Evolutionary conservation across 2,888 invertebrate genomes (phyloP), one percentile per base, ranked within the genome.

Genomic region (Achlya flavicornis): DNA sequence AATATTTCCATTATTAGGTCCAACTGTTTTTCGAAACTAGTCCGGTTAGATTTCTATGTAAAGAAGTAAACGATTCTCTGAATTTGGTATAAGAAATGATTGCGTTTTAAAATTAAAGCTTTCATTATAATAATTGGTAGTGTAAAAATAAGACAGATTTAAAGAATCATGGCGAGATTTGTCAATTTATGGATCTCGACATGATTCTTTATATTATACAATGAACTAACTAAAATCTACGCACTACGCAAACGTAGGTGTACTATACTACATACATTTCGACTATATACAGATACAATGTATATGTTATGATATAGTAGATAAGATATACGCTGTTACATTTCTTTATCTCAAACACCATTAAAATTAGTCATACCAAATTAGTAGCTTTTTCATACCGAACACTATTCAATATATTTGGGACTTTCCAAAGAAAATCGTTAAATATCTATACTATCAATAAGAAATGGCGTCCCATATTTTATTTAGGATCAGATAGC

Each of bases 201-300:
- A n/a, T n/a, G n/a, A n/a, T n/a, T n/a, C n/a, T 10, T 53, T 16
- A 53, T 19, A 19, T 53, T 53, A 19, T 10, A 53, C 19, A 19
- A 53, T 19, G 0, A 19, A 19, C 16, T 16, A 53, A 53, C 8
- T 19, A 53, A 19, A 53, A 53, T 19, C 53, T 53, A 53, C 16
- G 8, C 53, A 19, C 53, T 53, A 32, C 53, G 14, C 61, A 48
- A 48, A 33, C 53, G 57, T 35, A n/a, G 33, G 57, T 60, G 16
- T 26, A 57, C 53, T 58, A 58, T 58, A 35, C 35, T 58, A 35
- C 35, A 35, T 58, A 53, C 16, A 53, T 19, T 53, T 53, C 53
- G n/a, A 53, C 53, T 53, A 53, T 53, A 53, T 53, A 53, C 53
- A 53, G 53, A 53, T 53, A 53, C 19, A 53, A 19, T 19, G 19